Percentiles rank a stretch among this genome's conserved stretches.
phyloP scores from a whole-genome alignment of 92 coral and sea anemone species.

The Palythoa grandis region DNA sequence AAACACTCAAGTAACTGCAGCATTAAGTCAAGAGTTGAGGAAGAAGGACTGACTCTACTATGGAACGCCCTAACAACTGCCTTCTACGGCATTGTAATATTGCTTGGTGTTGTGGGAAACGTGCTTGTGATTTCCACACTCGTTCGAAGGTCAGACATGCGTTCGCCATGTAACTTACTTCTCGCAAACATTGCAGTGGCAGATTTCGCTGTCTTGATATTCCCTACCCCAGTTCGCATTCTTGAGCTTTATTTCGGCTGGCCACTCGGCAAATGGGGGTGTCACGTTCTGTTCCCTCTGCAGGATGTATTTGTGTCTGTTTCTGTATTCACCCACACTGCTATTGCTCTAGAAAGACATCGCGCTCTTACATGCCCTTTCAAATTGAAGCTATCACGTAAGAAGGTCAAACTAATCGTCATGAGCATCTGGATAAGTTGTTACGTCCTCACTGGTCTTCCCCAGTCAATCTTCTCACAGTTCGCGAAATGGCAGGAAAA shows the following conservation, averaged over 20 bases:
- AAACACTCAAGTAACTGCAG: not conserved
- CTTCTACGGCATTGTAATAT: conserved; percentile 48
- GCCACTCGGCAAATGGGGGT: conserved; percentile 77
- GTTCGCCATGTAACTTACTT: conserved; percentile 68
- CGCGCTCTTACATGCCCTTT: conserved; percentile 30
- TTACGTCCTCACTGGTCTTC: conserved; percentile 27
- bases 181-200: conserved; percentile 70
- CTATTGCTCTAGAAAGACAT: conserved; percentile 69
- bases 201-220: conserved; percentile 64
- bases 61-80: conserved; percentile 54
- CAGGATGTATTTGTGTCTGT: conserved; percentile 75
- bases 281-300: conserved; percentile 66
- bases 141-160: conserved; percentile 66
- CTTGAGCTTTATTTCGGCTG: conserved; percentile 67
- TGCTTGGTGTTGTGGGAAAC: conserved; percentile 57
- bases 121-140: conserved; percentile 52
- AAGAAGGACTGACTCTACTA: not conserved
- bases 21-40: not conserved
- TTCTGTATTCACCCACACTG: conserved; percentile 77
- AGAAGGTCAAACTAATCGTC: conserved; percentile 11
- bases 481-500: conserved; percentile 15
- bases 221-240: conserved; percentile 67
- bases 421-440: conserved; percentile 23
- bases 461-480: conserved; percentile 28
- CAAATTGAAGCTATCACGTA: conserved; percentile 37